These are phyloP conservation scores for Formica aserva DNA, from an alignment of 2,888 invertebrate genomes.

Conservation along the genomic window DNA sequence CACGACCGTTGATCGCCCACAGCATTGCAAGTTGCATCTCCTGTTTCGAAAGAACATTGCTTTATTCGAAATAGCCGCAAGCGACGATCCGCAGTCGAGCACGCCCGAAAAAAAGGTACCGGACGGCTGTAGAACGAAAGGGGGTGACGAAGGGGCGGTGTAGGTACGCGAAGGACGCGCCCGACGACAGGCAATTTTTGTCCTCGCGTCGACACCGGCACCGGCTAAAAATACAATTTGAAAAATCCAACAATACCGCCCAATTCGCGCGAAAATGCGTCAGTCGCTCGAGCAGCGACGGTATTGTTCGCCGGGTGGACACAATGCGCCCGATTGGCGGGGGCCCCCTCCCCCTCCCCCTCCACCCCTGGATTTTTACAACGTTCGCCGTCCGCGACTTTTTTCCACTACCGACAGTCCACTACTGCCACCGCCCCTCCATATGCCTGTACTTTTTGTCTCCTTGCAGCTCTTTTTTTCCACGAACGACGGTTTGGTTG, in stretches of 20 bases:
- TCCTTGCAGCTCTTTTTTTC: conserved; percentile 64
- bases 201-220: conserved; percentile 65
- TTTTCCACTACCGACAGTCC: conserved; percentile 67
- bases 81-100: conserved; percentile 46
- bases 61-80: conserved; percentile 46
- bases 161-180: conserved; percentile 56
- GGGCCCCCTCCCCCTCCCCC: conserved; percentile 7
- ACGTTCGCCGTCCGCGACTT: conserved; percentile 76
- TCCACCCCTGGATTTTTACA: conserved; percentile 81
- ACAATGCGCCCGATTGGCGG: conserved; percentile 84
- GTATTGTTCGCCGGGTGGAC: conserved; percentile 81
- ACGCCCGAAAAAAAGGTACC: conserved; percentile 33
- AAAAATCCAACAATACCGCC: conserved; percentile 80
- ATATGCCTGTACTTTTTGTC: conserved; percentile 62
- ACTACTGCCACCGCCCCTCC: conserved; percentile 33
- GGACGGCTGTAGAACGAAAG: conserved; percentile 33
- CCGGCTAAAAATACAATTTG: conserved; percentile 77
- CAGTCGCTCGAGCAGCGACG: conserved; percentile 74
- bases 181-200: conserved; percentile 70
- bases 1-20: conserved; percentile 33
- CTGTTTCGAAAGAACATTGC: conserved; percentile 53
- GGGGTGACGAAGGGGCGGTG: conserved; percentile 27
- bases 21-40: conserved; percentile 49
- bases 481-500: conserved; percentile 63
- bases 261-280: conserved; percentile 79